phyloP scores from a whole-genome alignment of 2,888 invertebrate species.

The Bombyx huttoni region DNA sequence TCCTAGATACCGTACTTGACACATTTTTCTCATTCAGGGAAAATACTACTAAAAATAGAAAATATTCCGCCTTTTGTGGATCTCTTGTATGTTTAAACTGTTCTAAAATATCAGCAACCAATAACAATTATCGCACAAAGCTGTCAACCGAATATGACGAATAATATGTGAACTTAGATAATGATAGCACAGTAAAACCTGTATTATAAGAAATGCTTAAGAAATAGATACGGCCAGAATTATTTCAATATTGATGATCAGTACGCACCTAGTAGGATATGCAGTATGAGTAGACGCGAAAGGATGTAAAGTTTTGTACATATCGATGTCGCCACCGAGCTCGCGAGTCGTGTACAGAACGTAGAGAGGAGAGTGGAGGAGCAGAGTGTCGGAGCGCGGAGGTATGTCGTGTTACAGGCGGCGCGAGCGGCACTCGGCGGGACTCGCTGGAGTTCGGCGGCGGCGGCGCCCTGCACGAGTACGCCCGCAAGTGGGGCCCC shows the following conservation, averaged over 20 bases:
- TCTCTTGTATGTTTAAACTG: no score
- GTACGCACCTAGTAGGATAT: not conserved
- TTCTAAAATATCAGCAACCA: no score
- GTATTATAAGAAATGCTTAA: no score
- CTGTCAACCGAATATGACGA: no score
- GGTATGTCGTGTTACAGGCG: constrained; percentile 51
- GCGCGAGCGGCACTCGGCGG: constrained; percentile 62
- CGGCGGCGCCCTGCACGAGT: constrained; percentile 60
- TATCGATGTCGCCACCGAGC: not conserved
- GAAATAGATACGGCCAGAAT: no score
- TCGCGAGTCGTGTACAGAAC: constrained; percentile 16
- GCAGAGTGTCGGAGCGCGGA: constrained; percentile 26
- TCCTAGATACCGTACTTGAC: no score
- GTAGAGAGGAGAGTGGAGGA: constrained; percentile 12
- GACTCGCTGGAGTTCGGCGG: constrained; percentile 73
- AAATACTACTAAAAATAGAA: no score
- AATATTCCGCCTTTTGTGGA: no score
- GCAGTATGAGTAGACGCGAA: not conserved
- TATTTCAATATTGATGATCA: not conserved
- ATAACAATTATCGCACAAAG: no score
- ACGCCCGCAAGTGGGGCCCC: constrained; percentile 73
- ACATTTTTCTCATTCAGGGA: no score
- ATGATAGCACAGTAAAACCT: no score
- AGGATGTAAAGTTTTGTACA: not conserved
- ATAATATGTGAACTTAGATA: no score